Base-by-base conservation (phyloP, 2,113 vertebrate genomes). In the Thunnus thynnus region DNA sequence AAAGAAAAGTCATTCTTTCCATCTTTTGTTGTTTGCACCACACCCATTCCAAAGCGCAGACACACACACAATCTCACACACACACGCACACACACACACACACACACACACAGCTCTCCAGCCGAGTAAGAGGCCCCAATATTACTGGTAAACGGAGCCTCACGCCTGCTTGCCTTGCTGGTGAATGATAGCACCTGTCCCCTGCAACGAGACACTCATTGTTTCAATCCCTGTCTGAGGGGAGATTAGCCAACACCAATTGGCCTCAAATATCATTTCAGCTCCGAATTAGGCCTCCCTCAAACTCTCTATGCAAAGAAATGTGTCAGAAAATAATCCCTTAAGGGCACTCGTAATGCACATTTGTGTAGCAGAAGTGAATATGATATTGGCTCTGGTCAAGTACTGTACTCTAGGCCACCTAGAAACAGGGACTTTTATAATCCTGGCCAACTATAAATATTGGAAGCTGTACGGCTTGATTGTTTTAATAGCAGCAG, bases 401-500 rank as follows among this genome's bases (percentile, higher is more conserved):
- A 89, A 93, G 82, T 76, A 91, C 85, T 80, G 87, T 90, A 89
- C 88, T 84, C 72, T n/a, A 71, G 93, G 91, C 93, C 93, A 94
- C 92, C 93, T 91, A 92, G 91, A 92, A 93, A 89, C 82, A 71
- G 47, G 85, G 85, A 80, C 78, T 91, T 86, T 82, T 90, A 77
- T 94, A 95, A 95, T 94, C 92, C 92, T 57, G 18, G 89, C 88
- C 87, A 88, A 91, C 91, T 93, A 84, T 95, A 95, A 95, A 95
- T 95, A 95, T 94, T 92, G 91, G 90, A 94, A 92, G 85, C 86
- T 41, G 56, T 22, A 86, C 84, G 62, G 55, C 91, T 92, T 94
- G 93, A 94, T 95, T 95, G 94, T 95, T 96, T 95, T 94, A 95
- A 95, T 94, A 95, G 93, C 88, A 95, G 89, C 94, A 96, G 94